Conservation (phyloP, 92 coral and sea anemone genomes). For the Scolanthus callimorphus region DNA sequence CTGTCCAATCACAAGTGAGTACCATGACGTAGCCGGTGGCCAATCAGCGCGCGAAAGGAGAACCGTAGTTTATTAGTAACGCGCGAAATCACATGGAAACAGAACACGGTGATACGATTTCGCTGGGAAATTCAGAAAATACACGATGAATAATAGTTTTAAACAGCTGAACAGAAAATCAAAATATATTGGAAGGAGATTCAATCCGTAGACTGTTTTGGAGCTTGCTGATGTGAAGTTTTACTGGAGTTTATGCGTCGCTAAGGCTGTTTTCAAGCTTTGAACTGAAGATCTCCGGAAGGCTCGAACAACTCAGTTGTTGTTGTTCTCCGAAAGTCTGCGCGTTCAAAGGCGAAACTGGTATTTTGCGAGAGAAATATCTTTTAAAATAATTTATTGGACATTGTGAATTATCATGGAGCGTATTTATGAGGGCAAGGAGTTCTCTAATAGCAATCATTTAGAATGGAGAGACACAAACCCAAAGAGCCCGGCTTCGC, state of each 20-base stretch:
- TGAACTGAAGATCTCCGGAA: too few species aligned
- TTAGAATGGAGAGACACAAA: slow-evolving; percentile 59
- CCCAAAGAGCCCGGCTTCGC: slow-evolving; percentile 87
- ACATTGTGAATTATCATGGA: slow-evolving; percentile 15
- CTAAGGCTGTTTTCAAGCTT: too few species aligned
- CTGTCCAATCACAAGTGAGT: slow-evolving; percentile 40
- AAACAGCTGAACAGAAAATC: background rate
- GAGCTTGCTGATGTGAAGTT: too few species aligned
- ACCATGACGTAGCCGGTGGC: slow-evolving; percentile 59
- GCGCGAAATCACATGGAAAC: slow-evolving; percentile 85
- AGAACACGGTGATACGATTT: background rate
- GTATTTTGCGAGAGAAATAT: too few species aligned
- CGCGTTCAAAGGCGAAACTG: too few species aligned
- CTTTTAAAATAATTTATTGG: too few species aligned
- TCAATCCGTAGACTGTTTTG: background rate
- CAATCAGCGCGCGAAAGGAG: slow-evolving; percentile 45
- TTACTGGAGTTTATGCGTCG: too few species aligned
- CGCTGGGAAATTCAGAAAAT: background rate
- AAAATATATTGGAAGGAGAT: background rate
- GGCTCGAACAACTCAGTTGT: too few species aligned
- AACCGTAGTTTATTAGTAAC: slow-evolving; percentile 84
- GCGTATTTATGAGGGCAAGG: slow-evolving; percentile 7
- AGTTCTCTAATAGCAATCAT: slow-evolving; percentile 40
- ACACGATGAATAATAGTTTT: background rate
- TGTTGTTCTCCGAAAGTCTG: too few species aligned